Conservation (phyloP, 2,113 vertebrate species). For the Crotalus viridis region DNA sequence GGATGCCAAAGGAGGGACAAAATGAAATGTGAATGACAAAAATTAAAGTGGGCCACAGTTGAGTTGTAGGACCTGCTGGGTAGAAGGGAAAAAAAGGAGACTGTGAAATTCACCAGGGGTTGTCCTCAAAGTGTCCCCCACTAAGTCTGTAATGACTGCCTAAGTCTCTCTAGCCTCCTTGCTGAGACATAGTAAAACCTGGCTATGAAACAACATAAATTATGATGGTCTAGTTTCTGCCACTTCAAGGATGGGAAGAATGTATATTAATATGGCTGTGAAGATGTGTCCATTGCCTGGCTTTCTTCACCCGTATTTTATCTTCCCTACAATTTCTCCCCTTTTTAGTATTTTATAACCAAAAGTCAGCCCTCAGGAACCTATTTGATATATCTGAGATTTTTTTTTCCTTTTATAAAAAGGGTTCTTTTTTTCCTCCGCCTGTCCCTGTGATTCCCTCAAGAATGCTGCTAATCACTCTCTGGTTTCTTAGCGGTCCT, state of each 20-base stretch:
- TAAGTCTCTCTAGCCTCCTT: background rate
- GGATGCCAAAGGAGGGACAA: too few species aligned
- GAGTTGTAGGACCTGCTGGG: background rate
- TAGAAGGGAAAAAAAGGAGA: background rate
- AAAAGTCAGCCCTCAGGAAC: background rate
- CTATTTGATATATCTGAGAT: background rate
- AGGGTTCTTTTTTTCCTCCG: fast-evolving
- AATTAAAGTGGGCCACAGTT: too few species aligned
- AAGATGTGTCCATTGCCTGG: background rate
- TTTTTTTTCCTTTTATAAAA: background rate
- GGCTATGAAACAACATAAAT: background rate
- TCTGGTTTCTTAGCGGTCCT: background rate
- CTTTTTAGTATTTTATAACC: background rate
- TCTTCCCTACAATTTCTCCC: background rate
- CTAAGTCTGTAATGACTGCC: background rate
- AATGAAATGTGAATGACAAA: too few species aligned
- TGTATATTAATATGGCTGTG: background rate
- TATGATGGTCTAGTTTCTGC: background rate
- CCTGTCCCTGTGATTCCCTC: background rate
- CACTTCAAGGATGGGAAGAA: background rate
- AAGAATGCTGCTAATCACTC: background rate
- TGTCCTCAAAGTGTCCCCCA: background rate
- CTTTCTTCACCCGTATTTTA: background rate
- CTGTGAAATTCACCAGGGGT: background rate
- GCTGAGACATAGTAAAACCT: background rate